phyloP scores from a whole-genome alignment of 2,797 vertebrate species.

The Coregonus ussuriensis region DNA sequence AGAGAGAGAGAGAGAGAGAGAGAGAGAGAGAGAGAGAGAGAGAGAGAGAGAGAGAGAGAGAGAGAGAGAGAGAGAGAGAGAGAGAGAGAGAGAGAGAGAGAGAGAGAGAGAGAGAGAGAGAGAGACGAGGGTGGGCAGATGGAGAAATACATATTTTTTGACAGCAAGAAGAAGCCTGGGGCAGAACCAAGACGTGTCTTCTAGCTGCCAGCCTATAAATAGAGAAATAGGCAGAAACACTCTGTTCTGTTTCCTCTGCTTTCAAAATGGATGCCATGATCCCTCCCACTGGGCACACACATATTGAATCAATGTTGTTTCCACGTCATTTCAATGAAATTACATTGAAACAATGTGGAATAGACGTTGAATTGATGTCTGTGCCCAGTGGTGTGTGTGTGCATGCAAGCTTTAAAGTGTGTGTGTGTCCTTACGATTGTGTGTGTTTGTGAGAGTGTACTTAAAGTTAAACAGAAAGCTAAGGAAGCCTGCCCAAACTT shows the following conservation, averaged over 20 bases:
- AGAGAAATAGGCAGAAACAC: no score
- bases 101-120: not conserved
- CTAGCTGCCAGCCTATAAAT: slow-evolving; percentile 28
- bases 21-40: no score
- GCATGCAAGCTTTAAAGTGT: no score
- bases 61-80: no score
- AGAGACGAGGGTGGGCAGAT: no score
- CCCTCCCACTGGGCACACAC: no score
- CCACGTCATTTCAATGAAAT: no score
- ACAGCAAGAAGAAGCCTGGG: not conserved
- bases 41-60: not conserved
- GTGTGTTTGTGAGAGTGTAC: no score
- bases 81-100: no score
- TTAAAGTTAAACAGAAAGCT: slow-evolving; percentile 17
- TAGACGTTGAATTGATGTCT: slow-evolving; percentile 21
- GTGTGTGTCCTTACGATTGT: no score
- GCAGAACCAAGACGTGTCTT: not conserved
- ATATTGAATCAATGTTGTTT: not conserved
- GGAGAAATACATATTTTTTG: slow-evolving; percentile 30
- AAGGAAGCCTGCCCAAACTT: slow-evolving; percentile 36
- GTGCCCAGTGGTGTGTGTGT: slow-evolving; percentile 29
- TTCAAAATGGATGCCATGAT: slow-evolving; percentile 44
- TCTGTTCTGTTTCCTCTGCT: slow-evolving; percentile 48
- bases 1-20: no score
- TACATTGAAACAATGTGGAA: no score